Conservation (phyloP, 1,140 invertebrate species). For the Drosophila gunungcola region DNA sequence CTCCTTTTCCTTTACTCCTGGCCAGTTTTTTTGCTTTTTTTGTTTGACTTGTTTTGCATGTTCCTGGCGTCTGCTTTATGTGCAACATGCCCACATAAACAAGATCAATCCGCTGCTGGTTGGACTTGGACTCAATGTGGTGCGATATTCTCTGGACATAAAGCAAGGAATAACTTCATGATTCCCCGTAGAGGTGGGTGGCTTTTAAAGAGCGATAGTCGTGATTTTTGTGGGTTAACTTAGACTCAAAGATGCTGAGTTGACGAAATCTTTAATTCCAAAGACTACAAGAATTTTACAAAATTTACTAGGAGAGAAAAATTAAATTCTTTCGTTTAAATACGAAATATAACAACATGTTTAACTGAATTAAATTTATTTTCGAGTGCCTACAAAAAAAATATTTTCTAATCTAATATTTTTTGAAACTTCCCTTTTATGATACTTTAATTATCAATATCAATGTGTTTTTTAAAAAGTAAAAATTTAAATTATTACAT, state of each 20-base stretch:
- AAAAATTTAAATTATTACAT: too few species aligned
- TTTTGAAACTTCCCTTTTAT: too few species aligned
- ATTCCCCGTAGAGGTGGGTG: slow-evolving; percentile 6
- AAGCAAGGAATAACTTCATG: slow-evolving; percentile 36
- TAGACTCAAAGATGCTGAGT: neutral
- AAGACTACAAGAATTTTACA: neutral
- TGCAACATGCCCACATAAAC: slow-evolving; percentile 79
- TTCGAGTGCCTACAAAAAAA: too few species aligned
- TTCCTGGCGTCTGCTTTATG: slow-evolving; percentile 77
- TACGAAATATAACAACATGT: too few species aligned
- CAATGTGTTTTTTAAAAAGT: too few species aligned
- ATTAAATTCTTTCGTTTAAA: too few species aligned
- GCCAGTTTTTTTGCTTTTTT: slow-evolving; percentile 6
- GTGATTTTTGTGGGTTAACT: too few species aligned
- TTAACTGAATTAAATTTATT: too few species aligned
- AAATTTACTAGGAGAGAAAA: too few species aligned
- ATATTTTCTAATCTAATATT: too few species aligned
- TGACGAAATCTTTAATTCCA: too few species aligned
- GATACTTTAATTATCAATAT: too few species aligned
- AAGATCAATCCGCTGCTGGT: slow-evolving; percentile 68
- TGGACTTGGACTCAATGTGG: slow-evolving; percentile 45
- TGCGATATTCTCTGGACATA: slow-evolving; percentile 48
- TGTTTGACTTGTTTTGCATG: slow-evolving; percentile 50
- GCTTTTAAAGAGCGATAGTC: neutral
- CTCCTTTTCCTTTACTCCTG: slow-evolving; percentile 39